phyloP scores from a whole-genome alignment of 2,888 invertebrate species.

The Minunthozetes semirufus region DNA sequence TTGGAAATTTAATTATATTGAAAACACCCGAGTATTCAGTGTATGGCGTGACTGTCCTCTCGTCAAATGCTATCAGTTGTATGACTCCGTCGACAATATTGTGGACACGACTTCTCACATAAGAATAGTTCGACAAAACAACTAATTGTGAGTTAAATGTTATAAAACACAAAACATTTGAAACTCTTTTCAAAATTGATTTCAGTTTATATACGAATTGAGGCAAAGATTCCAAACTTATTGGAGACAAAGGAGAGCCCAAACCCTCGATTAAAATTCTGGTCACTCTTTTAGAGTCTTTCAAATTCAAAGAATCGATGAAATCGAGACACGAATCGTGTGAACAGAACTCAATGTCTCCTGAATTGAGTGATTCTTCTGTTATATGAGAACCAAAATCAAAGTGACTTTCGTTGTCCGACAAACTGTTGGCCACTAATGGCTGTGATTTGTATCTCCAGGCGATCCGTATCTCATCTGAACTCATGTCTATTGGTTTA shows the following conservation, averaged over 20 bases:
- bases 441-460: conserved; percentile 28
- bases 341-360: conserved; percentile 30
- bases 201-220: conserved; percentile 27
- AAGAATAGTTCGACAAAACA: conserved; percentile 10
- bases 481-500: neutral
- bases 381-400: conserved; percentile 28
- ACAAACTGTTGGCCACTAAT: neutral
- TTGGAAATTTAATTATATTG: conserved; percentile 27
- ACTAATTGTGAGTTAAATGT: conserved; percentile 15
- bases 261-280: conserved; percentile 35
- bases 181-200: conserved; percentile 17
- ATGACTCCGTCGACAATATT: conserved; percentile 12
- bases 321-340: neutral
- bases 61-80: conserved; percentile 25
- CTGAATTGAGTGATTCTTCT: neutral
- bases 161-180: conserved; percentile 28
- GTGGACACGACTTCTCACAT: conserved; percentile 26
- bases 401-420: neutral
- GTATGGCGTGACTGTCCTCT: conserved; percentile 26
- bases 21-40: conserved; percentile 31
- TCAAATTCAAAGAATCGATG: neutral
- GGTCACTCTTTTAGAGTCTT: neutral
- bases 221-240: conserved; percentile 16
- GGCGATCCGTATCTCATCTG: conserved; percentile 28
- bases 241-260: conserved; percentile 28